Evolutionary conservation across 2,888 invertebrate genomes (phyloP).

Genomic region (Epinotia nisella): DNA sequence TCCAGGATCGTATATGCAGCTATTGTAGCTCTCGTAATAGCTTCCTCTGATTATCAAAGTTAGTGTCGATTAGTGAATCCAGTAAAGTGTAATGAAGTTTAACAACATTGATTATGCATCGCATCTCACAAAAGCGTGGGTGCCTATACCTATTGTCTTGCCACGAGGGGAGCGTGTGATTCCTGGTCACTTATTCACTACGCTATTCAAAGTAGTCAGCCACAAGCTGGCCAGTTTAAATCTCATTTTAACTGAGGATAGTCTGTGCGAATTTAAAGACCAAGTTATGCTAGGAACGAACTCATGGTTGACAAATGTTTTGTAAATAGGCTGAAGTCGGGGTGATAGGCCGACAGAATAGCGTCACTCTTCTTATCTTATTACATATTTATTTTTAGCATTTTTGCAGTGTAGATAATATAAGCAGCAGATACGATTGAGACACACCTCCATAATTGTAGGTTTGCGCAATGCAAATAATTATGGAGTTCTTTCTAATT

Average conservation of each 20-base stretch:
- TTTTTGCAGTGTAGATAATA: conserved; percentile 30
- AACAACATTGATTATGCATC: conserved; percentile 6
- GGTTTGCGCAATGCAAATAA: conserved; percentile 27
- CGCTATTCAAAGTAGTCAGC: not conserved
- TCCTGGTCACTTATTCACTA: conserved; percentile 2
- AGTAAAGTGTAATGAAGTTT: not conserved
- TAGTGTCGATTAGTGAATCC: not conserved
- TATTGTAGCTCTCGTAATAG: not conserved
- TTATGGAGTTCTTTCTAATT: conserved; percentile 21
- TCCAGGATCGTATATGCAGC: not conserved
- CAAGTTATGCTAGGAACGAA: not conserved
- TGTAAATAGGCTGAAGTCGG: conserved; percentile 23
- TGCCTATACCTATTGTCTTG: conserved; percentile 14
- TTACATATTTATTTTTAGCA: conserved; percentile 39
- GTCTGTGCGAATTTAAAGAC: not conserved
- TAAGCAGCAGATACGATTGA: conserved; percentile 25
- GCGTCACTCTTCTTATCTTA: conserved; percentile 37
- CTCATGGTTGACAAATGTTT: not conserved
- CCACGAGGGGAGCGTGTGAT: conserved; percentile 38
- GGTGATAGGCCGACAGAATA: conserved; percentile 25
- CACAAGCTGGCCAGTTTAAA: not conserved
- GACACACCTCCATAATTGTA: conserved; percentile 41
- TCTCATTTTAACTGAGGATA: not conserved
- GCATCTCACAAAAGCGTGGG: conserved; percentile 22
- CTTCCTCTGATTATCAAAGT: not conserved